Evolutionary conservation across 2,888 invertebrate species (phyloP), one percentile per base, ranked within the genome.

Genomic region (Lordiphosa andalusiaca): DNA sequence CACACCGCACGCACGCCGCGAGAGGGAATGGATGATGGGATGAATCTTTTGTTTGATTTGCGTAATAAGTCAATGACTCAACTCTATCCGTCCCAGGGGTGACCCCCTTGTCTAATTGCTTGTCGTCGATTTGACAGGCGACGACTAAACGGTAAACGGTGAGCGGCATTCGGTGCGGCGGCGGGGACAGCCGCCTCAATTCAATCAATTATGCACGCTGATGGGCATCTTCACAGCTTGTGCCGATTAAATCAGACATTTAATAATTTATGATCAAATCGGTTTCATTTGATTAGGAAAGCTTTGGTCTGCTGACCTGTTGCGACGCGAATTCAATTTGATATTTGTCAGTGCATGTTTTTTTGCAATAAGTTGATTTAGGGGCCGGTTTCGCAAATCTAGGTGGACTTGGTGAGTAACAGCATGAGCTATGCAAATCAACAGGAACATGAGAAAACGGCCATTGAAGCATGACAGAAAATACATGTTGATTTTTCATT

Each of bases 11-110:
- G 12, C 21, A n/a, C 6, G 12, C 13, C n/a, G 9, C 21, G 5
- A n/a, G 13, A 6, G 6, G 35, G 6, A 25, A 10, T 4, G 49
- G 16, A n/a, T n/a, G 3, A 3, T 30, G 7, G 30, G 10, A 30
- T 30, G 4, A 61, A 67, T 67, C 76, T 83, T 69, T 75, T 77
- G 76, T 81, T 63, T 67, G 69, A 82, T 82, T 78, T 73, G 65
- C 73, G 80, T 72, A 74, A 82, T 74, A 82, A 71, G 64, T 82
- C 70, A 70, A 62, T 69, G 57, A 64, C 63, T 65, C 67, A 59
- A 59, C 42, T 21, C 33, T 7, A 19, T 47, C 37, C n/a, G n/a
- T 4, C 37, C 23, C 19, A 19, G 23, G 40, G 40, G 38, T 19
- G 42, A 58, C 42, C 62, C 46, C 58, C 56, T 40, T 67, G 70